Base-by-base conservation (phyloP, 2,797 vertebrate species). In the Bovichtus variegatus region DNA sequence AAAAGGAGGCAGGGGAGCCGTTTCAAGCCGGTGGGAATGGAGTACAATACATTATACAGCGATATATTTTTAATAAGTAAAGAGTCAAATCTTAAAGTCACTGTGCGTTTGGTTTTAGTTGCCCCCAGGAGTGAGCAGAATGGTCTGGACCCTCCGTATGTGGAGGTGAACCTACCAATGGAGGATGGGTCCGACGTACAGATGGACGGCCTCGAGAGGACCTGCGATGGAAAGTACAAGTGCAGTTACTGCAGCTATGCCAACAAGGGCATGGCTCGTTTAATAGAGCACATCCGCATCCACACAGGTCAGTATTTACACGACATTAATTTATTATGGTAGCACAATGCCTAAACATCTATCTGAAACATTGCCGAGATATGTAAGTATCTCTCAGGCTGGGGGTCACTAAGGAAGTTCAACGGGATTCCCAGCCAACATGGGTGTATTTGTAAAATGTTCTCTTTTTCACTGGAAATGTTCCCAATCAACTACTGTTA, bases 181-280 rank as follows among this genome's bases (percentile, higher is more conserved):
- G 98, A 98, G 83, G 98, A 99, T 69, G 96, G 96, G 82, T 94
- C 97, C 76, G 97, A 97, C 81, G 96, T 98, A 80, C 94, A 98
- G 86, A 96, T 99, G 93, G 98, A 99, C 68, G 97, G 97, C 13
- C 97, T 99, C 92, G 98, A 99, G 93, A 96, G 98, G 93, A 99
- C 97, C 19, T 97, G 96, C 69, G 98, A 99, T 87, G 98, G 98
- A 0, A 99, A 99, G 88, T 94, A 99, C 50, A 99, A 99, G 85
- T 99, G 98, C 86, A 97, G 97, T n/a, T 99, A 98, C 89, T 99
- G 98, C 93, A 99, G 96, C 91, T 99, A 99, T 8, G 97, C 97
- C 91, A 99, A 98, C 94, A 99, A 99, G 90, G 98, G 98, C 77
- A 99, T 97, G 53, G 97, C 98, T 25, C 96, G 97, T 58, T 95